Percentiles rank a stretch among this genome's conserved stretches.
Conservation (phyloP, 1,140 invertebrate genomes). For the Zaprionus kolodkinae region DNA sequence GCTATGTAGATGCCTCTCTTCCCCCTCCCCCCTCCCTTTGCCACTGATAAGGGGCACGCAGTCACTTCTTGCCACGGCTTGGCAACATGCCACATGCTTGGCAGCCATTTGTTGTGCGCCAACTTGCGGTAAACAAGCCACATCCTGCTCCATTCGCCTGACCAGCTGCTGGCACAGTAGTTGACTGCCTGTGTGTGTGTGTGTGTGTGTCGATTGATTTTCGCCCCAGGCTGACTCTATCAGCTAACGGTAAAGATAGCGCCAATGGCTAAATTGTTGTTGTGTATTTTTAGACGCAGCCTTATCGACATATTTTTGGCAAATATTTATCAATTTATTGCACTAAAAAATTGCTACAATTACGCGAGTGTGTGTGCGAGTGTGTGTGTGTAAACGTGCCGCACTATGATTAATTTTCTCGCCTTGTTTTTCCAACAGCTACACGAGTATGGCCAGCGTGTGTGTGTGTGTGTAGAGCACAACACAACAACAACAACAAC, state of each 20-base stretch:
- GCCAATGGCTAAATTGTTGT: conserved; percentile 30
- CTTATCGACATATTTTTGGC: conserved; percentile 70
- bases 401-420: conserved; percentile 71
- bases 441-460: conserved; percentile 37
- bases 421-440: conserved; percentile 36
- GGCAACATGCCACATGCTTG: conserved; percentile 18
- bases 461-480: conserved; percentile 9
- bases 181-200: not conserved
- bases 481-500: not conserved
- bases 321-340: conserved; percentile 82
- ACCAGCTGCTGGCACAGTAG: conserved; percentile 1
- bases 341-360: conserved; percentile 77
- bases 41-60: not conserved
- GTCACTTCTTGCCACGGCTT: conserved; percentile 1
- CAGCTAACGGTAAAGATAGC: conserved; percentile 40
- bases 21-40: conserved; percentile 7
- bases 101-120: conserved; percentile 6
- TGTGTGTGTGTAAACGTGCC: conserved; percentile 63
- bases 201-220: conserved; percentile 5
- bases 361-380: conserved; percentile 37
- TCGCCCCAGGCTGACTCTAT: not conserved
- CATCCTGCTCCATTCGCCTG: conserved; percentile 8
- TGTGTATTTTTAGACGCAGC: conserved; percentile 33
- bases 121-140: conserved; percentile 40
- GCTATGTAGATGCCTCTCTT: conserved; percentile 1